These are phyloP conservation scores for Antennarius maculatus DNA, from an alignment of 2,797 vertebrate species.

Conservation along the genomic window DNA sequence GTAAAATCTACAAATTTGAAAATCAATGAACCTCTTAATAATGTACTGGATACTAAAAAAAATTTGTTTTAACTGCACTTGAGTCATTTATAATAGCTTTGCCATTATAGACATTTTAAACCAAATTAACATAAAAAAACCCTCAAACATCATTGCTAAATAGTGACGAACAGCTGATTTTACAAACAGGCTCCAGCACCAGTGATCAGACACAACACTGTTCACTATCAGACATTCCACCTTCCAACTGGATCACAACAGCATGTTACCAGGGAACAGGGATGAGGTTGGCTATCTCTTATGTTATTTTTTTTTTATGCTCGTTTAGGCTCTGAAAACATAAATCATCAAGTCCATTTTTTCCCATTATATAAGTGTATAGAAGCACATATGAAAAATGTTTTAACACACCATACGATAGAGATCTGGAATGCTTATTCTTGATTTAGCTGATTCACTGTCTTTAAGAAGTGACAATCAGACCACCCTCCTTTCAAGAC, in stretches of 20 bases:
- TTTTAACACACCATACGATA: neutral
- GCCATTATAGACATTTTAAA: neutral
- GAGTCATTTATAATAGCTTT: constrained; percentile 5
- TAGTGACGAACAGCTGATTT: too few relatives aligned
- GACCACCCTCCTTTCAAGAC: neutral
- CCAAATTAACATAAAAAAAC: neutral
- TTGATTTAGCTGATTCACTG: constrained; percentile 41
- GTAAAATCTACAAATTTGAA: neutral
- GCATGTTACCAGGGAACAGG: constrained; percentile 75
- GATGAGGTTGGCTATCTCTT: constrained; percentile 1
- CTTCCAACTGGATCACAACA: constrained; percentile 42
- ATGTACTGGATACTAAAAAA: neutral
- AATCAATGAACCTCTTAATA: constrained; percentile 3
- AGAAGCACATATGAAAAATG: neutral
- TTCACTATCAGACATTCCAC: constrained; percentile 25
- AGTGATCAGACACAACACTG: neutral
- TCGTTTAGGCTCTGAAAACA: constrained; percentile 7
- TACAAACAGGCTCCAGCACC: too few relatives aligned
- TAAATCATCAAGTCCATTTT: constrained; percentile 3
- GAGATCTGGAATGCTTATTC: neutral
- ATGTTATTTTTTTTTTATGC: too few relatives aligned
- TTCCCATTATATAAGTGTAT: neutral
- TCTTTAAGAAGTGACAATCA: constrained; percentile 23
- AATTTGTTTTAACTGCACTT: constrained; percentile 7
- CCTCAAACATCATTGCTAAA: neutral